phyloP scores from a whole-genome alignment of 2,113 vertebrate genomes.

The Ceyx cyanopectus region DNA sequence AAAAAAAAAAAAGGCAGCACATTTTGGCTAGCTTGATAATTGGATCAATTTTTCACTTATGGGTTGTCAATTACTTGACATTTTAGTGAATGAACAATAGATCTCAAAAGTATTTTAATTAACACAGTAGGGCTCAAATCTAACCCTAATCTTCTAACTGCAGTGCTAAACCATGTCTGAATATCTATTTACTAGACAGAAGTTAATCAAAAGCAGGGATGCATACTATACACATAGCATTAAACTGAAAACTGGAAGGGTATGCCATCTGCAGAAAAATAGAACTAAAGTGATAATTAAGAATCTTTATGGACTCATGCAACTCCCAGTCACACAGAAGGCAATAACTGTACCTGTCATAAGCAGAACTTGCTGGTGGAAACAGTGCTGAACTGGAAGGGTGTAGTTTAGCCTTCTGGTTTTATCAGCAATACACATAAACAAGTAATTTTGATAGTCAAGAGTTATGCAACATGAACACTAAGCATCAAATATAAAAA shows the following conservation, averaged over 20 bases:
- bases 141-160: slow-evolving; percentile 65
- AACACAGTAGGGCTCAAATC: slow-evolving; percentile 55
- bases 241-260: slow-evolving; percentile 5
- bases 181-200: slow-evolving; percentile 71
- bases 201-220: slow-evolving; percentile 78
- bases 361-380: neutral
- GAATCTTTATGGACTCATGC: neutral
- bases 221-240: neutral
- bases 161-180: slow-evolving; percentile 60
- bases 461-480: neutral
- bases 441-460: neutral
- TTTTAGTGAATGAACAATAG: slow-evolving; percentile 72
- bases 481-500: neutral
- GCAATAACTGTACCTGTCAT: too few relatives aligned
- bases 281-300: neutral
- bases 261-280: neutral
- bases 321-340: rapidly evolving
- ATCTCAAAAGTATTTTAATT: slow-evolving; percentile 76
- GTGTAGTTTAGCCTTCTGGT: neutral
- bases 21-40: slow-evolving; percentile 69
- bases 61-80: slow-evolving; percentile 70
- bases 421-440: neutral
- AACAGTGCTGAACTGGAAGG: neutral
- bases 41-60: slow-evolving; percentile 79
- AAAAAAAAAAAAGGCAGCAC: neutral